A percentile compares a stretch with the other conserved stretches of the same genome.
phyloP scores from a whole-genome alignment of 2,113 vertebrate species.

The Climacteris rufus region DNA sequence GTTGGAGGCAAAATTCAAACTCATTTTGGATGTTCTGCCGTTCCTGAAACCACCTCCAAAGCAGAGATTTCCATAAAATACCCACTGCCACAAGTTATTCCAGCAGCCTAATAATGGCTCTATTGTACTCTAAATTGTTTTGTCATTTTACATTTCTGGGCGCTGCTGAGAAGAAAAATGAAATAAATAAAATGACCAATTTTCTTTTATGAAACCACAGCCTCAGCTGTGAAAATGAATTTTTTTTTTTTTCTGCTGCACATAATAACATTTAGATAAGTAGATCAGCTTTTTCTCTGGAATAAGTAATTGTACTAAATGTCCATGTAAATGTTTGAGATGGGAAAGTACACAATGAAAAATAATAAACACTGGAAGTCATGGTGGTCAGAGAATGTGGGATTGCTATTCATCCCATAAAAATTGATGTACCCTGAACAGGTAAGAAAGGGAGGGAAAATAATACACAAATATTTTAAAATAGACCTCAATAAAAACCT shows the following conservation, averaged over 20 bases:
- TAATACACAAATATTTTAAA: not conserved
- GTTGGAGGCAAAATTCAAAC: not conserved
- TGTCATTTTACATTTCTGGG: not conserved
- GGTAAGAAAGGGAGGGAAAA: not conserved
- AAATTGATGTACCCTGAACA: not conserved
- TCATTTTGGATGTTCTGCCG: not conserved
- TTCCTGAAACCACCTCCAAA: not conserved
- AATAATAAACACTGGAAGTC: not conserved
- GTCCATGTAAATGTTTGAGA: not conserved
- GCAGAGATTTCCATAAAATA: not conserved
- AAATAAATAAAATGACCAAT: slow-evolving; percentile 3
- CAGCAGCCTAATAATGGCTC: not conserved
- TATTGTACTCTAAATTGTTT: not conserved
- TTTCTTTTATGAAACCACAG: not conserved
- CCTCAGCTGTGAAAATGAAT: not conserved
- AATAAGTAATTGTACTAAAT: not conserved
- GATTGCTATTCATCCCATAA: not conserved
- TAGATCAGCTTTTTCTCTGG: not conserved
- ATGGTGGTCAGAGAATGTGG: not conserved
- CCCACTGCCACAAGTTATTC: not conserved
- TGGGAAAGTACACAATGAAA: not conserved
- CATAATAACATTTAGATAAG: not conserved
- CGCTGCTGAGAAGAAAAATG: not conserved
- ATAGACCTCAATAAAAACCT: not conserved
- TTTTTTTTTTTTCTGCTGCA: not conserved